Evolutionary conservation across 2,888 invertebrate species (phyloP).

Genomic region (Aleiodes leptofemur): DNA sequence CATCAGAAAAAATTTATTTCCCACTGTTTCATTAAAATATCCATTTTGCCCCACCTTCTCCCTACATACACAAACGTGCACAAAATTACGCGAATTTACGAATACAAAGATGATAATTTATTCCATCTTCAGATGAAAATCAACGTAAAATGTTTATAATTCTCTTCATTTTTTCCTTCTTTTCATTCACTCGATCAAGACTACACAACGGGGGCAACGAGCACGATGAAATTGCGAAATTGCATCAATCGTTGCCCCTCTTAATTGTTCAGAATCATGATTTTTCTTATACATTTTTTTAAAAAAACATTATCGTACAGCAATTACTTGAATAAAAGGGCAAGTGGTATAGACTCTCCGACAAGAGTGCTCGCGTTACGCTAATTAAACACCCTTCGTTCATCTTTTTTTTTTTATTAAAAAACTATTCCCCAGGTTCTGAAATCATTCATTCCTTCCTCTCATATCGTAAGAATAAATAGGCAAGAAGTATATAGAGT

Average conservation of each 20-base stretch:
- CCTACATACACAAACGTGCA: too few relatives aligned
- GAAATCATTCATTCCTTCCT: constrained; percentile 14
- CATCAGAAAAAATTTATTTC: too few relatives aligned
- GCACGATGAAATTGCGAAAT: constrained; percentile 10
- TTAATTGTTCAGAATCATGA: constrained; percentile 21
- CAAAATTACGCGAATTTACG: too few relatives aligned
- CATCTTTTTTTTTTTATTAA: constrained; percentile 48
- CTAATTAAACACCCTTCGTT: constrained; percentile 54
- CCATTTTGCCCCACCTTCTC: too few relatives aligned
- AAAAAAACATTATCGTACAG: constrained; percentile 13
- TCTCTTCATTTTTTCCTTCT: too few relatives aligned
- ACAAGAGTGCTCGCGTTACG: constrained; percentile 46
- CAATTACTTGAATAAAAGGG: constrained; percentile 28
- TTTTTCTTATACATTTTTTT: not conserved
- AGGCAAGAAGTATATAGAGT: not conserved
- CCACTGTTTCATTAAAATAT: too few relatives aligned
- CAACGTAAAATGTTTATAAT: too few relatives aligned
- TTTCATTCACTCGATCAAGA: not conserved
- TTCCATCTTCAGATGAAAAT: too few relatives aligned
- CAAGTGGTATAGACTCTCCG: constrained; percentile 44
- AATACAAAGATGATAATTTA: too few relatives aligned
- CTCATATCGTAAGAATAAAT: not conserved
- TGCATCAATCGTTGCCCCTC: not conserved
- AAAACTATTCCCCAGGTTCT: constrained; percentile 11
- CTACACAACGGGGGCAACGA: too few relatives aligned